Percentiles rank a stretch among this genome's conserved stretches.
These are phyloP conservation scores for Catharus bicknelli DNA, from an alignment of 2,113 vertebrate genomes.

Conservation along the genomic window DNA sequence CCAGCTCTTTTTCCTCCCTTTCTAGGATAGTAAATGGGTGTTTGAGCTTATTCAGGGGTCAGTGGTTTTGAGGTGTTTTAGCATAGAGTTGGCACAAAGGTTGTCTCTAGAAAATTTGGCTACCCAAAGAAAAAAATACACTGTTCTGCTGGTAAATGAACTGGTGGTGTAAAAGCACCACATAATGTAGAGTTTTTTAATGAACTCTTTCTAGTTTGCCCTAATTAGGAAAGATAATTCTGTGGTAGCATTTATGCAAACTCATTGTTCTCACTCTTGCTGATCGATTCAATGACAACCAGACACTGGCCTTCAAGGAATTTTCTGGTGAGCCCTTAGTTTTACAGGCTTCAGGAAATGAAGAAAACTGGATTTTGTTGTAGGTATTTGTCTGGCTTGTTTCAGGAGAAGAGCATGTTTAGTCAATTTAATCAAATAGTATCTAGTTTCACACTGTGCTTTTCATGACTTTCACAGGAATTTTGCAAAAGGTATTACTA, in stretches of 20 bases:
- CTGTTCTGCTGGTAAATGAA: neutral
- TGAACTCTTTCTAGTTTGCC: neutral
- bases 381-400: neutral
- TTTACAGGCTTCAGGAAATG: neutral
- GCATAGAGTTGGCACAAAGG: neutral
- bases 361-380: neutral
- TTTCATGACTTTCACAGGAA: neutral
- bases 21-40: neutral
- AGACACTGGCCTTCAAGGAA: neutral
- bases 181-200: neutral
- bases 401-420: neutral
- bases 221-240: neutral
- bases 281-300: neutral
- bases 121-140: neutral
- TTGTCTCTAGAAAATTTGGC: neutral
- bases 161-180: neutral
- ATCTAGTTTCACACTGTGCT: neutral
- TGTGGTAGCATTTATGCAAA: neutral
- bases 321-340: neutral
- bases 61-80: neutral
- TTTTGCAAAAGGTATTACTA: neutral
- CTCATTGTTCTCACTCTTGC: neutral
- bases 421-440: neutral
- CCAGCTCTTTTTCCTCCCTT: neutral
- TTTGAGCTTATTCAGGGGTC: neutral